These are phyloP conservation scores for Drosophila limbata DNA, from an alignment of 2,888 invertebrate species.

Conservation along the genomic window DNA sequence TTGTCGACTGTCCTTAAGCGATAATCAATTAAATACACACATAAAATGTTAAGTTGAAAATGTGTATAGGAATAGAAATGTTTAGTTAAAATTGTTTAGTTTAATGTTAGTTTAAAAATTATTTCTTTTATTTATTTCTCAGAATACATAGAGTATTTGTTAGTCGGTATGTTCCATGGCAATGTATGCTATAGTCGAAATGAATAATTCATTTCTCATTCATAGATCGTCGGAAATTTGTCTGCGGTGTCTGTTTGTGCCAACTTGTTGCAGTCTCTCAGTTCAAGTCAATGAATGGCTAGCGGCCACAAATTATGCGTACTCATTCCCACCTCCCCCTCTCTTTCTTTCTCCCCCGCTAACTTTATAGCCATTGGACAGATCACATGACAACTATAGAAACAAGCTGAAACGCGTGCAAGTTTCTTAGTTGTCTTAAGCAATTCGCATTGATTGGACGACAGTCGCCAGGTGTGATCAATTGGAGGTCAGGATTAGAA, in stretches of 20 bases:
- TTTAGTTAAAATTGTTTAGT: no score
- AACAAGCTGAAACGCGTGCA: slow-evolving; percentile 17
- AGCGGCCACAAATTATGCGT: slow-evolving; percentile 18
- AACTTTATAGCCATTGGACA: not conserved
- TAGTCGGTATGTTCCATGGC: not conserved
- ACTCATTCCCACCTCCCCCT: not conserved
- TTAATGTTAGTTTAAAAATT: not conserved
- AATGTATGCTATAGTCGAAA: not conserved
- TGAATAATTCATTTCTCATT: slow-evolving; percentile 40
- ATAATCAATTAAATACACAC: not conserved
- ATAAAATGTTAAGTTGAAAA: no score
- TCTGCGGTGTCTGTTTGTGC: slow-evolving; percentile 13
- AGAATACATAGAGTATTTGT: slow-evolving; percentile 26
- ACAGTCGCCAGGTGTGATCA: not conserved
- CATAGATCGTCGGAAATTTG: slow-evolving; percentile 30
- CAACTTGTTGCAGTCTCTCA: slow-evolving; percentile 28
- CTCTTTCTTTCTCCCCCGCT: not conserved
- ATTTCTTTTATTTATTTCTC: not conserved
- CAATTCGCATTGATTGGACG: slow-evolving; percentile 1
- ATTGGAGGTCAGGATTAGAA: not conserved
- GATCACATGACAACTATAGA: slow-evolving; percentile 47
- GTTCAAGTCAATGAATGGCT: slow-evolving; percentile 16
- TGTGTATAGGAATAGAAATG: no score
- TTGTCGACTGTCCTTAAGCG: not conserved
- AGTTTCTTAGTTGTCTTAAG: slow-evolving; percentile 23